phyloP scores from a whole-genome alignment of 2,797 vertebrate genomes.

The Champsocephalus esox region DNA sequence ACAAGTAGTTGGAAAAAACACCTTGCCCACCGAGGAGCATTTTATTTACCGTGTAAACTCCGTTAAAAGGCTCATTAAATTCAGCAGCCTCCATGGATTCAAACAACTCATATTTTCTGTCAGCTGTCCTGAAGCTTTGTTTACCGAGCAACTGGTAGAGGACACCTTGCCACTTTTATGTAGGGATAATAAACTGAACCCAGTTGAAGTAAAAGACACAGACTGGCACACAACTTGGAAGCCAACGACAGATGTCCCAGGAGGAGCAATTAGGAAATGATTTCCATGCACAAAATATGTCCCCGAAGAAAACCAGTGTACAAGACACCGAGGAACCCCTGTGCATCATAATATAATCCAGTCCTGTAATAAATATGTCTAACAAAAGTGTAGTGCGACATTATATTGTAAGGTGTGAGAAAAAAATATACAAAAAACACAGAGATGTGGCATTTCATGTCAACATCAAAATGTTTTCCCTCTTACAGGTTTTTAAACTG shows the following conservation, averaged over 20 bases:
- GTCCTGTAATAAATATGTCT: background rate
- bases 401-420: background rate
- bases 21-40: background rate
- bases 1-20: background rate
- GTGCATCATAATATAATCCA: background rate
- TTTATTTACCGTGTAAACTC: background rate
- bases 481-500: background rate
- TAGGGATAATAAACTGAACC: slow-evolving; percentile 14
- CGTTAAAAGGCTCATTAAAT: background rate
- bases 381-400: background rate
- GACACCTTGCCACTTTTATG: slow-evolving; percentile 2
- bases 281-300: slow-evolving; percentile 49
- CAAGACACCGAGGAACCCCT: background rate
- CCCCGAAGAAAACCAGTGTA: slow-evolving; percentile 42
- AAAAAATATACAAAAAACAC: too few species aligned
- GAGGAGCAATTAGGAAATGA: slow-evolving; percentile 62
- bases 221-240: slow-evolving; percentile 4
- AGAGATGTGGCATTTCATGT: background rate
- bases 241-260: slow-evolving; percentile 45
- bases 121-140: background rate
- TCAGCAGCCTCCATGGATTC: slow-evolving; percentile 4
- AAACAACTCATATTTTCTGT: background rate
- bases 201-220: slow-evolving; percentile 8
- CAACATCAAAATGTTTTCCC: background rate
- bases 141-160: slow-evolving; percentile 1